Evolutionary conservation across 2,113 vertebrate species (phyloP).

Genomic region (Campylomormyrus numenius): DNA sequence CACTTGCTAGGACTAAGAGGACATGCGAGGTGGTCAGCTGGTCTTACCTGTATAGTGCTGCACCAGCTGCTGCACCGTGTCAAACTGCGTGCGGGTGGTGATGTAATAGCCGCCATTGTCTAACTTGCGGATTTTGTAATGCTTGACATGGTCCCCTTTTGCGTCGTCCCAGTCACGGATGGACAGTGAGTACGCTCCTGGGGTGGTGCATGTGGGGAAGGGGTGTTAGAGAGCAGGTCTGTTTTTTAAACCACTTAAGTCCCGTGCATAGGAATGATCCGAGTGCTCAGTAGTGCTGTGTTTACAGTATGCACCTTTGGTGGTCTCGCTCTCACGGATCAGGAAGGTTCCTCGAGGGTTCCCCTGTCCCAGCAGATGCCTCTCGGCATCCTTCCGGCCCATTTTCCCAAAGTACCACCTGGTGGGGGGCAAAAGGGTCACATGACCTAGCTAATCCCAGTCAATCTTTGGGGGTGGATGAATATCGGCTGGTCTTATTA

Average conservation of each 20-base stretch:
- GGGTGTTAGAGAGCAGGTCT: neutral
- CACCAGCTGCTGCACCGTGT: slow-evolving; percentile 78
- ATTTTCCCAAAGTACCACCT: slow-evolving; percentile 98
- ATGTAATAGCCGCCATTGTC: slow-evolving; percentile 95
- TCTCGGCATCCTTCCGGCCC: slow-evolving; percentile 84
- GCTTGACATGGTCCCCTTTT: slow-evolving; percentile 90
- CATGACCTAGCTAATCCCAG: neutral
- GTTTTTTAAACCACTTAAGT: neutral
- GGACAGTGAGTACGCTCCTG: slow-evolving; percentile 91
- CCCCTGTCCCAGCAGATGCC: slow-evolving; percentile 71
- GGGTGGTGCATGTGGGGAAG: neutral
- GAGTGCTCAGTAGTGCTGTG: neutral
- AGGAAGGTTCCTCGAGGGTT: slow-evolving; percentile 82
- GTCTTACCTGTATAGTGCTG: slow-evolving; percentile 82
- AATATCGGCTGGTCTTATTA: neutral
- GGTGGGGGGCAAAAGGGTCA: slow-evolving; percentile 30
- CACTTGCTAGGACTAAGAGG: neutral
- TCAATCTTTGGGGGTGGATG: neutral
- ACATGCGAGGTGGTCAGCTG: neutral
- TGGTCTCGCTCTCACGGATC: slow-evolving; percentile 89
- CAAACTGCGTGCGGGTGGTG: slow-evolving; percentile 89
- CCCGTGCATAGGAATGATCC: neutral
- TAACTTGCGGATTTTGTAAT: slow-evolving; percentile 97
- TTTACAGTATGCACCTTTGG: slow-evolving; percentile 66
- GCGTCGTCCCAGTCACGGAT: slow-evolving; percentile 88